These are phyloP conservation scores for Leptosomus discolor DNA, from an alignment of 2,113 vertebrate species.

Conservation along the genomic window DNA sequence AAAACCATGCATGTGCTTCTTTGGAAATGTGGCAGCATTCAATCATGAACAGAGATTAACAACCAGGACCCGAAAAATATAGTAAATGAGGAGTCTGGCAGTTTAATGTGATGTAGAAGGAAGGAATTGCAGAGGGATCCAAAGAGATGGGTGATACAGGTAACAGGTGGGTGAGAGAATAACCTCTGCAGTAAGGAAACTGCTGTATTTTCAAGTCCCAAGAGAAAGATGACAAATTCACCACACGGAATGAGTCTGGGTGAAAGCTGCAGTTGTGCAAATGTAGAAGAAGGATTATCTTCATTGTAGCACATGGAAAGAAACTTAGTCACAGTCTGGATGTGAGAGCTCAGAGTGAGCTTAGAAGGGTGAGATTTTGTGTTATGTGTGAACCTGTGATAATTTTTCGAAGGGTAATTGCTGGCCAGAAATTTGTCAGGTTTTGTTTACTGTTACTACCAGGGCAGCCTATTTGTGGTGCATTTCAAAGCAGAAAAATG, in stretches of 20 bases:
- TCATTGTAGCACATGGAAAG: background rate
- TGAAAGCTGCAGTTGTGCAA: background rate
- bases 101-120: background rate
- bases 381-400: background rate
- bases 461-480: background rate
- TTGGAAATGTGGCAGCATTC: background rate
- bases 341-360: background rate
- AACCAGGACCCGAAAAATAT: background rate
- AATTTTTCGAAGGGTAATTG: background rate
- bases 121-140: background rate
- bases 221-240: background rate
- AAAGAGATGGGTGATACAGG: background rate
- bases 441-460: background rate
- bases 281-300: background rate
- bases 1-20: background rate
- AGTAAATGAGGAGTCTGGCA: background rate
- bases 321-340: background rate
- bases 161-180: background rate
- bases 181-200: background rate
- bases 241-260: background rate
- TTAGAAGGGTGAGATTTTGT: background rate
- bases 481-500: background rate
- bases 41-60: background rate
- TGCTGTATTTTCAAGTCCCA: background rate
- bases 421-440: background rate